Percentiles rank a stretch among this genome's conserved stretches.
phyloP scores from a whole-genome alignment of 2,888 invertebrate species.

The Lasioglossum marginatum region DNA sequence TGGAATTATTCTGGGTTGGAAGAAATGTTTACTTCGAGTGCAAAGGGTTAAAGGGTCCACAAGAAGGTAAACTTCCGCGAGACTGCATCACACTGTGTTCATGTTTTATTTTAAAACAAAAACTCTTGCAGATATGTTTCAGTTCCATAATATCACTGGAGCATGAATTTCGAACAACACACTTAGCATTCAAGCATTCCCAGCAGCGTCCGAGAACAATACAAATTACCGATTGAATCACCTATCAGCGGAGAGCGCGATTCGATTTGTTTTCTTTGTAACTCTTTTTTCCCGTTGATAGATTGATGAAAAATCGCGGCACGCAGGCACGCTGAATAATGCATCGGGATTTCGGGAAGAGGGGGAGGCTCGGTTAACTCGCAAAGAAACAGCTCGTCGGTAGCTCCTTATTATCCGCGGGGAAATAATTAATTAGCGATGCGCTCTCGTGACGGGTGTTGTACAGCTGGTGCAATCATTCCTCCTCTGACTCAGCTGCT shows the following conservation, averaged over 20 bases:
- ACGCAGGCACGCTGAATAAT: slow-evolving; percentile 11
- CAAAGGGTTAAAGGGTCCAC: too few species aligned
- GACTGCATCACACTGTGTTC: too few species aligned
- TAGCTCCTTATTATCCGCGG: slow-evolving; percentile 54
- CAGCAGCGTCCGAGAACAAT: background rate
- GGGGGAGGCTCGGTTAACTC: slow-evolving; percentile 29
- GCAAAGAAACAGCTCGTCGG: slow-evolving; percentile 51
- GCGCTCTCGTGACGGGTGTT: slow-evolving; percentile 48
- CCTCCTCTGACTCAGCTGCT: slow-evolving; percentile 65
- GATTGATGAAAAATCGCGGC: slow-evolving; percentile 24
- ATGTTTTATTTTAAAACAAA: too few species aligned
- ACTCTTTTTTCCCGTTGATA: too few species aligned
- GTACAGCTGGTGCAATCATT: slow-evolving; percentile 63
- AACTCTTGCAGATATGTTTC: too few species aligned
- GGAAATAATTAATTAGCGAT: slow-evolving; percentile 70
- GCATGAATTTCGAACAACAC: background rate
- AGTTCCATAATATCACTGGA: background rate
- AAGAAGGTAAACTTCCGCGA: too few species aligned
- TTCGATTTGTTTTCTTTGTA: background rate
- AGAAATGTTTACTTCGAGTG: too few species aligned
- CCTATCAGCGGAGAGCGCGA: background rate
- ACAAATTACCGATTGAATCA: background rate
- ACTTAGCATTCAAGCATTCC: background rate
- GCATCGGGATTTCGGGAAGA: background rate
- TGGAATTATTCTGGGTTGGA: too few species aligned